Evolutionary conservation across 2,797 vertebrate genomes (phyloP), one percentile per base, ranked within the genome.

Genomic region (Falco novaeseelandiae): DNA sequence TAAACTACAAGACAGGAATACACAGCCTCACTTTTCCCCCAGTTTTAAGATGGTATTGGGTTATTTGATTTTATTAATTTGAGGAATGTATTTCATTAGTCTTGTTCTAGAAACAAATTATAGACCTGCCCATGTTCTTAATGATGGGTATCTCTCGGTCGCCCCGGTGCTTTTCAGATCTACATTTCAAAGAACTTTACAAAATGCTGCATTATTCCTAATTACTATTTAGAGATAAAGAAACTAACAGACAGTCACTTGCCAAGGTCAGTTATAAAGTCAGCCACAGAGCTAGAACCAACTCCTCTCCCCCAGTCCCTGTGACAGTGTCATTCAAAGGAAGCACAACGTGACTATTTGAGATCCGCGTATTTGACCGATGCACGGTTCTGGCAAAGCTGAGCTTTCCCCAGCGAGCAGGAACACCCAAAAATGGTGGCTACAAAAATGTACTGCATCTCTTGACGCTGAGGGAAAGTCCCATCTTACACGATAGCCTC

Each of bases 331-430:
- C 38, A 46, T 79, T 73, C 46, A 74, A 54, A 88, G 29, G 62
- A 61, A 76, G 48, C 40, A 32, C 46, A 9, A 55, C 0, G 0
- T 1, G 26, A n/a, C 6, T 27, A 25, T 20, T 25, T 14, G 26
- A 71, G 54, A 84, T 34, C 12, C 13, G 48, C 7, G 2, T 5
- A 18, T 17, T 34, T 72, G n/a, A 58, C 3, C 12, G 42, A 71
- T 34, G 27, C 9, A 4, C 1, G 12, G 21, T 62, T 80, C 52
- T 29, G 44, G 38, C 34, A 87, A 83, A 40, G 57, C 0, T 76
- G 79, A 49, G 27, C 23, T 25, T 86, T 40, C 34, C 23, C 22
- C 54, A 70, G 32, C 25, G 34, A 83, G 36, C 0, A 0, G 19
- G 11, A 91, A 87, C 20, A 36, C 30, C 8, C 23, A 44, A 6